Evolutionary conservation across 35 echinoderm and acorn worm species (phyloP), one percentile per base, ranked within the genome.

Genomic region (Lytechinus variegatus): DNA sequence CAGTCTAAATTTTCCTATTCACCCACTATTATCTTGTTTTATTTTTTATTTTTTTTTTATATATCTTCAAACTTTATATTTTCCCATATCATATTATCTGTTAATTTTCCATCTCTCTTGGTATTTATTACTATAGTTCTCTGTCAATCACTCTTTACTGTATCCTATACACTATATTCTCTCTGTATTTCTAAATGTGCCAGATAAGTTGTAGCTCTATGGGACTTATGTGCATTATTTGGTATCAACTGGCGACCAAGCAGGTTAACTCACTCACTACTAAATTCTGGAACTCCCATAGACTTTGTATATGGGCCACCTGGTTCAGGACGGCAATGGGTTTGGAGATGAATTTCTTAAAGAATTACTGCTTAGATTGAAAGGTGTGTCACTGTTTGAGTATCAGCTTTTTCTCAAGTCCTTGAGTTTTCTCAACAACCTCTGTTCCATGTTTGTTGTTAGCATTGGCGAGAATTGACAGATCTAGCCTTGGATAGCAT

Each of bases 371-470:
- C 1, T 24, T 7, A 24, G 16, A 16, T 16, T 79, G 21, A 79
- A 24, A 79, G 66, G 66, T 16, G 66, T 79, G 66, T 79, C 66
- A 79, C 21, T 79, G 14, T 79, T 79, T 79, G 66, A 79, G 66
- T 24, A n/a, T 79, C 66, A 24, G 66, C 66, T 79, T 79, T 79
- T 79, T 79, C 66, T n/a, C 66, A 79, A 79, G 66, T 79, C 66
- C 66, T 79, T 79, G 66, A 79, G 66, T 79, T 79, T n/a, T 79
- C 19, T 79, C 66, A 79, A 79, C 66, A 79, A 24, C 19, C 19
- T 24, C 66, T 79, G 66, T 7, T 44, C 66, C 66, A 79, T 79
- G 66, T 79, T 79, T 79, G 66, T 79, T 79, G 66, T 8, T 24
- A 79, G 16, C 56, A 11, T 10, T 8, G 6, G 66, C 24, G n/a